Evolutionary conservation across 2,888 invertebrate species (phyloP).

Genomic region (Dynastes maya): DNA sequence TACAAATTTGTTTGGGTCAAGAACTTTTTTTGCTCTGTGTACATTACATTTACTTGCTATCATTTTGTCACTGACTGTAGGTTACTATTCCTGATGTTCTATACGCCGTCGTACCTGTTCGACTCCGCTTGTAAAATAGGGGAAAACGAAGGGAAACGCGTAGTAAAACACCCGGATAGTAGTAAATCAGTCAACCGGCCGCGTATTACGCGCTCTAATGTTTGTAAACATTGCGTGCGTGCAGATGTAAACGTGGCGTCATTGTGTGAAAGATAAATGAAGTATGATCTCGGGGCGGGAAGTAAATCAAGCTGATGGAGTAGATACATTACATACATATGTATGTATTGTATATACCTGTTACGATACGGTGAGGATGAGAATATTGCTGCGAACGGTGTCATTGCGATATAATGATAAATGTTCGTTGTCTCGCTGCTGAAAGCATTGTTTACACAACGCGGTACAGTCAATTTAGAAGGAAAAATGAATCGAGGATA

Average conservation of each 20-base stretch:
- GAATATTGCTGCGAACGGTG: background rate
- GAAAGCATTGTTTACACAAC: no score
- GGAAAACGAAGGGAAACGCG: background rate
- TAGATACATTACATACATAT: background rate
- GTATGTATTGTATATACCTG: background rate
- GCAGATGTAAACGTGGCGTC: slow-evolving; percentile 19
- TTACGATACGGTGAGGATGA: background rate
- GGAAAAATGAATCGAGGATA: background rate
- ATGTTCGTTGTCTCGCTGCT: no score
- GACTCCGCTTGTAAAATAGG: background rate
- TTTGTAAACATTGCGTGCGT: slow-evolving; percentile 29
- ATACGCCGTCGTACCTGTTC: background rate
- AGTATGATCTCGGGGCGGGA: slow-evolving; percentile 21
- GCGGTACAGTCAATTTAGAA: no score
- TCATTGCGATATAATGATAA: no score
- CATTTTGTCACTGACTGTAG: background rate
- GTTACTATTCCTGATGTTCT: background rate
- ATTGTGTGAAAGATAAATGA: slow-evolving; percentile 27
- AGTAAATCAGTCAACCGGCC: slow-evolving; percentile 32
- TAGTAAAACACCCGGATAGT: slow-evolving; percentile 7
- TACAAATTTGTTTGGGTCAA: no score
- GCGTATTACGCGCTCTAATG: slow-evolving; percentile 6
- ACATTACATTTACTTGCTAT: no score
- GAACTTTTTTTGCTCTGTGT: no score
- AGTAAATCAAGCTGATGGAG: slow-evolving; percentile 30